Conservation (phyloP, 2,888 invertebrate genomes). For the Villa cingulata region DNA sequence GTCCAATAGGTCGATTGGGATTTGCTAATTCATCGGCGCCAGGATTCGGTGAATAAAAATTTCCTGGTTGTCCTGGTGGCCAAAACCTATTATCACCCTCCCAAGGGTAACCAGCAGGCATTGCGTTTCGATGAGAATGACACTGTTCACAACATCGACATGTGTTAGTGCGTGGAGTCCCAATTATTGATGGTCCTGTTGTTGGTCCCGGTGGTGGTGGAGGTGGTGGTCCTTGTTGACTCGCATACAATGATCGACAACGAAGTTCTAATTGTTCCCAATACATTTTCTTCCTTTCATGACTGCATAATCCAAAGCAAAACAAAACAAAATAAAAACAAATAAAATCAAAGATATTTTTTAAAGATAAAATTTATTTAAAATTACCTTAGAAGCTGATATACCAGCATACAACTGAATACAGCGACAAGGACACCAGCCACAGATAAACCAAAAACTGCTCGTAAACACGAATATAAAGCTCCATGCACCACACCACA, state of each 20-base stretch:
- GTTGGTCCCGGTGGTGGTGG: conserved; percentile 11
- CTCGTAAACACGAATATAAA: conserved; percentile 73
- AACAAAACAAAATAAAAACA: too few species aligned
- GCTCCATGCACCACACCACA: conserved; percentile 87
- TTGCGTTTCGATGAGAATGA: conserved; percentile 41
- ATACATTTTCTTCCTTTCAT: conserved; percentile 88
- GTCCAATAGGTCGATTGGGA: conserved; percentile 25
- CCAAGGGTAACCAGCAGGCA: conserved; percentile 46
- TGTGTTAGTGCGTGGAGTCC: conserved; percentile 29
- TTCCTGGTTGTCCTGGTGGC: conserved; percentile 53
- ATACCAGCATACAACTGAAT: conserved; percentile 84
- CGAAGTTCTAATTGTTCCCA: conserved; percentile 83
- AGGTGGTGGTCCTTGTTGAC: conserved; percentile 29
- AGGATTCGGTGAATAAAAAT: conserved; percentile 74
- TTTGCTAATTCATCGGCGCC: conserved; percentile 39
- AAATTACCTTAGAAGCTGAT: conserved; percentile 61
- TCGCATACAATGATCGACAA: conserved; percentile 60
- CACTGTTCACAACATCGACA: conserved; percentile 63
- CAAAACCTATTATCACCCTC: conserved; percentile 41
- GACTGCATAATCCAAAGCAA: conserved; percentile 39
- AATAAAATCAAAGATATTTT: too few species aligned
- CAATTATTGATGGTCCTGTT: conserved; percentile 34
- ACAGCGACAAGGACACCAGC: conserved; percentile 82
- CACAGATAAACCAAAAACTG: conserved; percentile 82
- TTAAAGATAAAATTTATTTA: neutral